Base-by-base conservation (phyloP, 1,140 invertebrate species). In the Cyclargus thomasi region DNA sequence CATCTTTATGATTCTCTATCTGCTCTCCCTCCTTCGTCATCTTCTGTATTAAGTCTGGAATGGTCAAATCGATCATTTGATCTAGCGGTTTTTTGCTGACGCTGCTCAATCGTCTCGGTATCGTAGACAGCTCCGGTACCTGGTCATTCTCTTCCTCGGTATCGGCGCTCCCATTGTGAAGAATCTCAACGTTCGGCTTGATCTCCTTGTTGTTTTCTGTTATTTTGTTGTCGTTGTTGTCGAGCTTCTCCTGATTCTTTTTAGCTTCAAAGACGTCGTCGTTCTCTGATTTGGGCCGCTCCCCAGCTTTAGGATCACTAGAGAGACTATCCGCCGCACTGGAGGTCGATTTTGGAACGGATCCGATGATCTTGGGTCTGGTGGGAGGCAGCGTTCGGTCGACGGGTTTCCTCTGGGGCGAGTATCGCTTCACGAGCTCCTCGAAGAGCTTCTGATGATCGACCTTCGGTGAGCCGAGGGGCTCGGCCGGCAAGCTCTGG, bases 381-480 rank as follows among this genome's bases (percentile, higher is more conserved):
- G 88, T 90, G 0, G 88, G 84, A 10, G 88, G 88, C 67, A 90
- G 70, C 47, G 76, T 86, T 85, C 86, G 87, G 67, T 89, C 79
- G n/a, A 90, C 70, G 14, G 82, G 83, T 67, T 88, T 89, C 36
- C 85, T 80, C 65, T 87, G 84, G 16, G 88, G 88, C 3, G 88
- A 89, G 68, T 90, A 90, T 62, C 86, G 80, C 72, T 90, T 90
- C 14, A 89, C 72, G 62, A 90, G 72, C 57, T 89, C 82, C 68
- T 90, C 85, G 69, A 88, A 90, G 18, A 89, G 69, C 74, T 88
- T 89, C 70, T 89, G 85, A 64, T 82, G 86, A 67, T 90, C 88
- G 7, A 88, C 59, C 74, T 85, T 86, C 6, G 75, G 77, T 14
- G 78, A 75, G n/a, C 70, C 72, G 5, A 81, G 72, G 11, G 77